Evolutionary conservation across 2,113 vertebrate species (phyloP).

Genomic region (Pelecanoides urinatrix): DNA sequence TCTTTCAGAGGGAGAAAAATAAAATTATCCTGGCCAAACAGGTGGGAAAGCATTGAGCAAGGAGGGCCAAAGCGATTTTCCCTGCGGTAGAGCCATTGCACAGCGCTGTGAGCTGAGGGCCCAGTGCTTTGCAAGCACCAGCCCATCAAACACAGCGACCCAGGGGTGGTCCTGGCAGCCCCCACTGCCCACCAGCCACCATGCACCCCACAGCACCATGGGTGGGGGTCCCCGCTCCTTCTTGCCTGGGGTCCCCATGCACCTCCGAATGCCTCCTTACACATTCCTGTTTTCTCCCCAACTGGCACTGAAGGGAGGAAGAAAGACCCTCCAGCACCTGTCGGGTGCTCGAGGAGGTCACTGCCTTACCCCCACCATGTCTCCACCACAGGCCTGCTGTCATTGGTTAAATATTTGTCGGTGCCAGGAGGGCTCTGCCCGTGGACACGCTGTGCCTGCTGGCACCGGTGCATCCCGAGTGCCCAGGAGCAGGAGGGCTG

Average conservation of each 20-base stretch:
- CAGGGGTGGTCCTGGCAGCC: not conserved
- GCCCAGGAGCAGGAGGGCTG: not conserved
- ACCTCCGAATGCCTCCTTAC: not conserved
- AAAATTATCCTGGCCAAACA: not conserved
- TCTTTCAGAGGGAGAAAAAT: not conserved
- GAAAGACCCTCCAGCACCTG: not conserved
- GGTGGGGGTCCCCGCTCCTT: not conserved
- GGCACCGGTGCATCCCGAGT: rapidly evolving
- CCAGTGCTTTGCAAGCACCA: not conserved
- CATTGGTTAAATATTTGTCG: not conserved
- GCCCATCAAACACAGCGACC: not conserved
- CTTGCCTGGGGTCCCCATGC: not conserved
- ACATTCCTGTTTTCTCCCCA: not conserved
- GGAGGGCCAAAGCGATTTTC: not conserved
- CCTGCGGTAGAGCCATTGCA: not conserved
- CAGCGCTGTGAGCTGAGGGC: not conserved
- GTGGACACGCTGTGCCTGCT: not conserved
- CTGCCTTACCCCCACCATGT: not conserved
- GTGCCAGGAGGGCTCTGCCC: not conserved
- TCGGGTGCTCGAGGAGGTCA: rapidly evolving
- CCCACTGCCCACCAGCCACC: not conserved
- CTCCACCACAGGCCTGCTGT: not conserved
- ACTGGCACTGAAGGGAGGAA: not conserved
- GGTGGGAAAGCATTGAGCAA: not conserved
- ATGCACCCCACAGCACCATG: rapidly evolving